phyloP scores from a whole-genome alignment of 2,113 vertebrate genomes.

The Prochilodus magdalenae region DNA sequence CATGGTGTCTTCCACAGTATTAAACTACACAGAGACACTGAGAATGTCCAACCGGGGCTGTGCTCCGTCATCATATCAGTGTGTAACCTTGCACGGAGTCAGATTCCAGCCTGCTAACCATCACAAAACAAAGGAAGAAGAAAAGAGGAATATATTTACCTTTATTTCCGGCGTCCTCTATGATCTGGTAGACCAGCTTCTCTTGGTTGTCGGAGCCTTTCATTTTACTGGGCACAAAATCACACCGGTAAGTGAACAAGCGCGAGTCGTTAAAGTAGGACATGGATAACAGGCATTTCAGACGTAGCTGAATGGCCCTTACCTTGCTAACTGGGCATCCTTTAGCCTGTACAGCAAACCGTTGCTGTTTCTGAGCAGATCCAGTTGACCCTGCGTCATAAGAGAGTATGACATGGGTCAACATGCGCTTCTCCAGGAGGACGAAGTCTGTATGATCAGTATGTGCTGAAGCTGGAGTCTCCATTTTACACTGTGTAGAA shows the following conservation, averaged over 20 bases:
- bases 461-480: too few species aligned
- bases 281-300: not conserved
- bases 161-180: conserved; percentile 98
- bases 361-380: conserved; percentile 90
- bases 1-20: too few species aligned
- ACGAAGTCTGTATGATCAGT: too few species aligned
- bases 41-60: too few species aligned
- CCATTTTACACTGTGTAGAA: too few species aligned
- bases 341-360: conserved; percentile 96
- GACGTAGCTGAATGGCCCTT: conserved; percentile 30
- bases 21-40: too few species aligned
- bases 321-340: conserved; percentile 89
- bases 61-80: too few species aligned
- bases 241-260: not conserved
- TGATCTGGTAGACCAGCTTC: conserved; percentile 98
- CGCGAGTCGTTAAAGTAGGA: not conserved
- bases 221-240: conserved; percentile 87
- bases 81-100: too few species aligned
- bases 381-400: conserved; percentile 88
- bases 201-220: conserved; percentile 99
- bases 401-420: not conserved
- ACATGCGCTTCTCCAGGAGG: not conserved
- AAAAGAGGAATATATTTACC: conserved; percentile 70
- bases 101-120: too few species aligned
- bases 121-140: not conserved